Evolutionary conservation across 2,888 invertebrate genomes (phyloP).

Genomic region (Acleris literana): DNA sequence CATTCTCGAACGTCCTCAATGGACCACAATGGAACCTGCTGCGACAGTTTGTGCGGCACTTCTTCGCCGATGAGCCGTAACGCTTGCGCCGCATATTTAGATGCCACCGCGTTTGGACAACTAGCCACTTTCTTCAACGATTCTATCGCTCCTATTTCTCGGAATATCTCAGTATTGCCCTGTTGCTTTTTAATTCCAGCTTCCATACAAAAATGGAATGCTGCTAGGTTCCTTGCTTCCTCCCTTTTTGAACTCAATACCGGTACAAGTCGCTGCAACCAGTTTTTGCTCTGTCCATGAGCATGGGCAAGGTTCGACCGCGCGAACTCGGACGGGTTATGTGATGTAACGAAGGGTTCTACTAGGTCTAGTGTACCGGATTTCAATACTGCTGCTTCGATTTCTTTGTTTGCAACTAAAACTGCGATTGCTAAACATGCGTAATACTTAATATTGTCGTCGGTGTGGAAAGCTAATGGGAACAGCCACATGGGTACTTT

Average conservation of each 20-base stretch:
- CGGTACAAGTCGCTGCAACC: conserved; percentile 96
- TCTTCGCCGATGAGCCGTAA: conserved; percentile 96
- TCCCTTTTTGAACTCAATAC: conserved; percentile 97
- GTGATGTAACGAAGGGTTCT: conserved; percentile 97
- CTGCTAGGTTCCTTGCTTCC: conserved; percentile 97
- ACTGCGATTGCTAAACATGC: conserved; percentile 99
- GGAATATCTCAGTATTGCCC: conserved; percentile 94
- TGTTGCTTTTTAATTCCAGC: conserved; percentile 98
- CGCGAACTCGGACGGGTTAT: conserved; percentile 98
- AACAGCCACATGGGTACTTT: conserved; percentile 99
- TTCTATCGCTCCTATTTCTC: conserved; percentile 97
- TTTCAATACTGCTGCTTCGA: conserved; percentile 97
- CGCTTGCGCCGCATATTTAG: conserved; percentile 97
- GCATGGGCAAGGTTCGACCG: conserved; percentile 95
- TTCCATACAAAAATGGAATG: conserved; percentile 99
- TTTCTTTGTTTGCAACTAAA: conserved; percentile 98
- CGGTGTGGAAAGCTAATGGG: conserved; percentile 97
- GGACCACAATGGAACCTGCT: conserved; percentile 99
- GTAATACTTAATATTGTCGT: conserved; percentile 99
- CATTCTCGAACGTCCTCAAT: conserved; percentile 98
- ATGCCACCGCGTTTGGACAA: conserved; percentile 98
- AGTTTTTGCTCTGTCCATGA: conserved; percentile 97
- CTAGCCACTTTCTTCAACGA: conserved; percentile 98
- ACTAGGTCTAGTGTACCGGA: conserved; percentile 98
- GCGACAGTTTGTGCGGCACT: conserved; percentile 98